Conservation (phyloP, 2,888 invertebrate genomes). For the Epistrophella euchroma region DNA sequence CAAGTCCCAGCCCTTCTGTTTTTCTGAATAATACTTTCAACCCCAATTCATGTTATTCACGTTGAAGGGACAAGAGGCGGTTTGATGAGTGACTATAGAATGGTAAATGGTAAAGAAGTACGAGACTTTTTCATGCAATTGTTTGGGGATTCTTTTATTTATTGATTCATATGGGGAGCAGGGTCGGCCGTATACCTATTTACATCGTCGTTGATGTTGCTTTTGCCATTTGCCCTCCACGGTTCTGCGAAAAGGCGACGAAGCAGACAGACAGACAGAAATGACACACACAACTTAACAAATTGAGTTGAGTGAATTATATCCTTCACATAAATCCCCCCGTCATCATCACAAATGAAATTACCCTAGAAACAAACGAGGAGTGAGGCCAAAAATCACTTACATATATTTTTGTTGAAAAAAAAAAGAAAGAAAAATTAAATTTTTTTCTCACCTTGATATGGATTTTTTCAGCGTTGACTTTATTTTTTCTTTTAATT, state of each 20-base stretch:
- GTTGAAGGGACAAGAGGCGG: not conserved
- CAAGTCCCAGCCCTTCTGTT: slow-evolving; percentile 39
- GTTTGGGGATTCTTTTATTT: slow-evolving; percentile 60
- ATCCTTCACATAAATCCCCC: slow-evolving; percentile 66
- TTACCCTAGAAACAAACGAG: slow-evolving; percentile 65
- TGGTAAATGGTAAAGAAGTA: slow-evolving; percentile 38
- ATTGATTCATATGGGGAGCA: slow-evolving; percentile 70
- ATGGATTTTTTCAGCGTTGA: slow-evolving; percentile 58
- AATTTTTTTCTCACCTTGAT: slow-evolving; percentile 63
- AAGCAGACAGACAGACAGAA: slow-evolving; percentile 14
- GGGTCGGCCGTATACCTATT: slow-evolving; percentile 47
- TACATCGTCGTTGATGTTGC: slow-evolving; percentile 12
- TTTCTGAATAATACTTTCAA: slow-evolving; percentile 34
- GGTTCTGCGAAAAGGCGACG: not conserved
- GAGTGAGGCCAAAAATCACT: slow-evolving; percentile 15
- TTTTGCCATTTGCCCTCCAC: slow-evolving; percentile 1
- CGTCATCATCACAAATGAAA: slow-evolving; percentile 49
- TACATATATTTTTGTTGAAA: slow-evolving; percentile 3
- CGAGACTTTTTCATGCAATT: slow-evolving; percentile 67
- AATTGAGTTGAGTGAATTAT: slow-evolving; percentile 63
- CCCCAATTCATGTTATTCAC: slow-evolving; percentile 48
- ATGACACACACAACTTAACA: not conserved
- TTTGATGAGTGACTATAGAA: not conserved
- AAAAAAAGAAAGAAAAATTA: slow-evolving; percentile 7
- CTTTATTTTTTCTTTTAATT: slow-evolving; percentile 20